These are phyloP conservation scores for Lasiurus borealis DNA, from an alignment of 2,113 vertebrate species.

Conservation along the genomic window DNA sequence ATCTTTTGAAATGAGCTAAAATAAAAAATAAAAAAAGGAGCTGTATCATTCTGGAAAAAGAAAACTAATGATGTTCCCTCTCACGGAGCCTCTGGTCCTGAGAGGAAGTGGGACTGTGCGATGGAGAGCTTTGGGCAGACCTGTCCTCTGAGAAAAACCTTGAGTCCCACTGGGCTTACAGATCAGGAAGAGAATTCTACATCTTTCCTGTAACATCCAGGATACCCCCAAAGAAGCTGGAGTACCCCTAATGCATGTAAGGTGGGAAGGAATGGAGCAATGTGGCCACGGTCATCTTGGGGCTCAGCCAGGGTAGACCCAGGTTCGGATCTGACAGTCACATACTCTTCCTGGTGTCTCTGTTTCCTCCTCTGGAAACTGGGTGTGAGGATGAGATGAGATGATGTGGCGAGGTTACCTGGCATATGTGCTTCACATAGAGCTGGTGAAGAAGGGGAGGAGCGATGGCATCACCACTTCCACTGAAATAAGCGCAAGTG, in stretches of 20 bases:
- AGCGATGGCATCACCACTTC: neutral
- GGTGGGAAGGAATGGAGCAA: neutral
- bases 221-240: neutral
- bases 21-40: neutral
- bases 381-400: neutral
- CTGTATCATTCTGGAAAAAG: neutral
- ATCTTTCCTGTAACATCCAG: neutral
- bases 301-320: neutral
- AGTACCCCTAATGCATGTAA: neutral
- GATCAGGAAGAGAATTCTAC: neutral
- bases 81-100: neutral
- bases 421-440: neutral
- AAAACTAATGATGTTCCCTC: neutral
- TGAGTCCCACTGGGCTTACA: neutral
- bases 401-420: neutral
- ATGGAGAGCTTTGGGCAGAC: neutral
- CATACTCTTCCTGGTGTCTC: neutral
- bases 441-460: neutral
- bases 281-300: neutral
- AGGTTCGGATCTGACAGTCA: neutral
- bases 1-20: conserved; percentile 13
- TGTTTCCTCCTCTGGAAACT: neutral
- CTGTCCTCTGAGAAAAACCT: neutral
- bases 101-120: neutral
- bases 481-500: neutral